Base-by-base conservation (phyloP, 2,888 invertebrate species). In the Dicranocentrus wangi region DNA sequence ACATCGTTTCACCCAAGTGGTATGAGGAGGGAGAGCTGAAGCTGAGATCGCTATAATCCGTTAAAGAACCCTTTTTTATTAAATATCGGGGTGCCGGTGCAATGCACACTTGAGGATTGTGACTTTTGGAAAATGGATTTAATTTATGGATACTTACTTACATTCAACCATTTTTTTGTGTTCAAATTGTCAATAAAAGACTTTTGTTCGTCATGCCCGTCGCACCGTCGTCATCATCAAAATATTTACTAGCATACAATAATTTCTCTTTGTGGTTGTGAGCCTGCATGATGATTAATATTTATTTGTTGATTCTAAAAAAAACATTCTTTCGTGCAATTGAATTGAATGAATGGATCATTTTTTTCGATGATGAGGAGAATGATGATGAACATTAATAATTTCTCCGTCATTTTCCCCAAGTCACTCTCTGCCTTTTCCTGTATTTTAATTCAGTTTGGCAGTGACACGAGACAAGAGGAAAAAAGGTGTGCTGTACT, bases 381-480 rank as follows among this genome's bases (percentile, higher is more conserved):
- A n/a, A n/a, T 39, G 61, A 60, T 72, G 61, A 63, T 72, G 72
- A 47, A 72, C 47, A 60, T 3, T 23, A 55, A 63, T 55, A 39
- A 23, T 51, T 63, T 72, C 42, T 63, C 28, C 72, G 61, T 43
- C 43, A 27, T 72, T 72, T 47, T 51, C 43, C 47, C 47, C 47
- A 32, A 32, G 32, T 10, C 10, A 32, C 10, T 15, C n/a, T 15
- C 15, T 15, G 10, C 32, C 53, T 51, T 73, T 42, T n/a, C 53
- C 63, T 23, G 5, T 28, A 55, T 19, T 19, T 53, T 53, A 51
- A 27, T 53, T 19, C 32, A 53, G 28, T 28, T 47, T 75, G 75
- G 65, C 65, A 66, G 39, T 75, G 75, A 75, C 75, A 75, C 75
- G 75, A 75, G 75, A 43, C 75, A 75, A 75, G 75, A 47, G 25